These are phyloP conservation scores for Stegana nigrithorax DNA, from an alignment of 2,888 invertebrate species.

Conservation along the genomic window DNA sequence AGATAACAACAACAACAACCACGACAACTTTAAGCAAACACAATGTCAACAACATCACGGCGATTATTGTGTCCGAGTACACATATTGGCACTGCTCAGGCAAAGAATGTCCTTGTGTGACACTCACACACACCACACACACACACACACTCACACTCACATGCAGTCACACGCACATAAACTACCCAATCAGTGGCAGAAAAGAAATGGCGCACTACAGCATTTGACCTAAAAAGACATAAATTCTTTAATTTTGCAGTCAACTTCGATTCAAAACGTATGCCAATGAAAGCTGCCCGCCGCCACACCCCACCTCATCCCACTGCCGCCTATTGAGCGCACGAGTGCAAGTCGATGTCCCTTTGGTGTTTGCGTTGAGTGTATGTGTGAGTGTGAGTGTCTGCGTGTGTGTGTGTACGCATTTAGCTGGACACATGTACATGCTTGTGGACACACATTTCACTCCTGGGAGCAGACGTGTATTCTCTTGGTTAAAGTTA, in stretches of 20 bases:
- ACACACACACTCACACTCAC: neutral
- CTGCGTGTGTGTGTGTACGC: neutral
- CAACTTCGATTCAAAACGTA: conserved; percentile 17
- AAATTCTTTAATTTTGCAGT: conserved; percentile 24
- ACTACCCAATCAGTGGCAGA: neutral
- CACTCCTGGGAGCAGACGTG: neutral
- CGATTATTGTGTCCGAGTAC: neutral
- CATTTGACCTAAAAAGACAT: conserved; percentile 23
- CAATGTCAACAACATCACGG: neutral
- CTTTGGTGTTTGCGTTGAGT: neutral
- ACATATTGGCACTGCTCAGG: neutral
- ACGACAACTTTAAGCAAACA: conserved; percentile 13
- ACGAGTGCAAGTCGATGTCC: neutral
- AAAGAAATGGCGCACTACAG: conserved; percentile 9
- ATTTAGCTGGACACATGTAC: conserved; percentile 4
- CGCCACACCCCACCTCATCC: neutral
- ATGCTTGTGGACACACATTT: no score
- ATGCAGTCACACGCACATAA: neutral
- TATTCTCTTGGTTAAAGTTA: neutral
- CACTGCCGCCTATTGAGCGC: no score
- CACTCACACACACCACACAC: neutral
- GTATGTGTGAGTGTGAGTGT: neutral
- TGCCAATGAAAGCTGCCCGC: conserved; percentile 7
- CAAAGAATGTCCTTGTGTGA: neutral
- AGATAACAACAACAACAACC: neutral